phyloP scores from a whole-genome alignment of 1,140 invertebrate genomes.

The Drosophila guanche region DNA sequence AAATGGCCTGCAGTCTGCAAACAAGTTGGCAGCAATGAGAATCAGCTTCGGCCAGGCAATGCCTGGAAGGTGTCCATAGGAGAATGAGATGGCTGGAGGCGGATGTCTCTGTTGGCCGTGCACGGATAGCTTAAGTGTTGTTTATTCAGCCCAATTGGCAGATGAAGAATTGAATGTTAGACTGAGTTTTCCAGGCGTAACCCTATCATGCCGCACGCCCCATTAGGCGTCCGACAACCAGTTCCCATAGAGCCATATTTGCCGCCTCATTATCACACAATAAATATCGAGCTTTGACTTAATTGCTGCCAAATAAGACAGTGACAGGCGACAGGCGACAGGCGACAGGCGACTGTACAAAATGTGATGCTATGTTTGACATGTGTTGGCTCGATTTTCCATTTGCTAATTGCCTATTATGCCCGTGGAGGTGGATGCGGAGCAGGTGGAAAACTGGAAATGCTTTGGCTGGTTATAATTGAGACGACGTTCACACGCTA shows the following conservation, averaged over 20 bases:
- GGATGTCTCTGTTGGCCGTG: no score
- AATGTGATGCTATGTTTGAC: conserved; percentile 45
- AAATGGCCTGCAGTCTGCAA: conserved; percentile 27
- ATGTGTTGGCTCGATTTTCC: conserved; percentile 49
- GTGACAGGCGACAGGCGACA: background rate
- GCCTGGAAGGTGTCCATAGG: background rate
- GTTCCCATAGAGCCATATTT: background rate
- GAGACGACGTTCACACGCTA: conserved; percentile 53
- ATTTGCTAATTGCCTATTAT: conserved; percentile 54
- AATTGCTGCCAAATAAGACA: conserved; percentile 20
- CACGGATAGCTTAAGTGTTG: no score
- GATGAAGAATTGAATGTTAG: no score
- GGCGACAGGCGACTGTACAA: background rate
- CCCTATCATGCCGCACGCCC: no score
- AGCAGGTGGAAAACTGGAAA: conserved; percentile 28
- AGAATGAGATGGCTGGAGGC: no score
- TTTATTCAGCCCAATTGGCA: no score
- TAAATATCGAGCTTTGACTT: conserved; percentile 21
- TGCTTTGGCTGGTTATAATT: conserved; percentile 20
- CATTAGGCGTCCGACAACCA: no score
- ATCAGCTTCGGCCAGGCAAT: background rate
- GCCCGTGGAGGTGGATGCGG: background rate
- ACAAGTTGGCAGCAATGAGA: conserved; percentile 8
- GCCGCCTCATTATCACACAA: conserved; percentile 40
- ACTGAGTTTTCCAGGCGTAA: background rate